phyloP scores from a whole-genome alignment of 2,888 invertebrate species.

The Coleophora flavipennella region DNA sequence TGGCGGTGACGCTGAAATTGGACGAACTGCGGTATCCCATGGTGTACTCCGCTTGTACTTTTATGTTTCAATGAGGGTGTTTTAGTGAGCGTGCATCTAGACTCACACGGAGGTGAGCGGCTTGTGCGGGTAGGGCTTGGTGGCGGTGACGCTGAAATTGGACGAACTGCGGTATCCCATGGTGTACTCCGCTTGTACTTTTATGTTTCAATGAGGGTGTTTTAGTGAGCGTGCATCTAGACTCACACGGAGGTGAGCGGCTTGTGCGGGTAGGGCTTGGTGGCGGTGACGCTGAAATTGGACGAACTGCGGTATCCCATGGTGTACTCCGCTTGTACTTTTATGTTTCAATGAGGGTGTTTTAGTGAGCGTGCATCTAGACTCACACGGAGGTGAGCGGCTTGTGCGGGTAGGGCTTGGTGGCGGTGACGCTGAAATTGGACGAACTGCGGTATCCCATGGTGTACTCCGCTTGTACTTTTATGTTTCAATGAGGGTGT shows the following conservation, averaged over 20 bases:
- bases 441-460: not conserved
- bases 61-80: not conserved
- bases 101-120: not conserved
- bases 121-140: not conserved
- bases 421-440: slow-evolving; percentile 58
- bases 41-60: not conserved
- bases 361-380: slow-evolving; percentile 1
- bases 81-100: not conserved
- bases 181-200: not conserved
- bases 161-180: not conserved
- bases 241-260: not conserved
- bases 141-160: too few species aligned
- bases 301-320: not conserved
- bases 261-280: not conserved
- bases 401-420: slow-evolving; percentile 87
- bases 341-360: not conserved
- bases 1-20: too few species aligned
- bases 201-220: not conserved
- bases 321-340: not conserved
- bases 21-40: not conserved
- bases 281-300: not conserved
- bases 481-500: not conserved
- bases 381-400: slow-evolving; percentile 78
- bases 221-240: not conserved
- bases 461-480: slow-evolving; percentile 29